Evolutionary conservation across 1,140 invertebrate species (phyloP).

Genomic region (Brachionus rubens): DNA sequence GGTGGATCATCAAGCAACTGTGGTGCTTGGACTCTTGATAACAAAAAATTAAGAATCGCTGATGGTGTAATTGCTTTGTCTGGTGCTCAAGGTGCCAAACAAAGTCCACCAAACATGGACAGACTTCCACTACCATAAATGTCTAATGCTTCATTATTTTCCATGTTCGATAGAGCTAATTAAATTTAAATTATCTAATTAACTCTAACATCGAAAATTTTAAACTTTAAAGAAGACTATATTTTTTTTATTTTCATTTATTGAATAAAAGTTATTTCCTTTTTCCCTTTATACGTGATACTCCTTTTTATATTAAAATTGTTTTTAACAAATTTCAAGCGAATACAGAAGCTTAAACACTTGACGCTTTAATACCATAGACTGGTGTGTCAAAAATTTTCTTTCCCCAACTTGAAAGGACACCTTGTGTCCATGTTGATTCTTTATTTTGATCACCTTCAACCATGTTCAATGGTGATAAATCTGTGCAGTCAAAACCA

Average conservation of each 20-base stretch:
- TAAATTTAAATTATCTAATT: too few relatives aligned
- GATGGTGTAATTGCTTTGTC: conserved; percentile 3
- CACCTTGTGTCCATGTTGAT: conserved; percentile 2
- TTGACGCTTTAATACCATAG: conserved; percentile 1
- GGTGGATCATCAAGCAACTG: too few relatives aligned
- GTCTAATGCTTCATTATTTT: too few relatives aligned
- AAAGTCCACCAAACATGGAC: background rate
- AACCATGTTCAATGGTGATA: conserved; percentile 25
- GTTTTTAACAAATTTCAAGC: background rate
- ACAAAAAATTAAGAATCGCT: background rate
- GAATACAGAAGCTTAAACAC: background rate
- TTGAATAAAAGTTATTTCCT: too few relatives aligned
- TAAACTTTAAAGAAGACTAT: too few relatives aligned
- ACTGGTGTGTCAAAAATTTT: conserved; percentile 12
- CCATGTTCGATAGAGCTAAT: too few relatives aligned
- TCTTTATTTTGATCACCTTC: conserved; percentile 6
- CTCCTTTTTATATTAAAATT: too few relatives aligned
- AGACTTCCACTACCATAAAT: too few relatives aligned
- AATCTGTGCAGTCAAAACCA: background rate
- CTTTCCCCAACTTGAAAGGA: conserved; percentile 18
- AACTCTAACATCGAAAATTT: too few relatives aligned
- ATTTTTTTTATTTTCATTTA: too few relatives aligned
- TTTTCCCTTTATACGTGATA: too few relatives aligned
- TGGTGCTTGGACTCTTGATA: too few relatives aligned
- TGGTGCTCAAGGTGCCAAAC: background rate